Evolutionary conservation across 2,888 invertebrate species (phyloP).

Genomic region (Acronicta aceris): DNA sequence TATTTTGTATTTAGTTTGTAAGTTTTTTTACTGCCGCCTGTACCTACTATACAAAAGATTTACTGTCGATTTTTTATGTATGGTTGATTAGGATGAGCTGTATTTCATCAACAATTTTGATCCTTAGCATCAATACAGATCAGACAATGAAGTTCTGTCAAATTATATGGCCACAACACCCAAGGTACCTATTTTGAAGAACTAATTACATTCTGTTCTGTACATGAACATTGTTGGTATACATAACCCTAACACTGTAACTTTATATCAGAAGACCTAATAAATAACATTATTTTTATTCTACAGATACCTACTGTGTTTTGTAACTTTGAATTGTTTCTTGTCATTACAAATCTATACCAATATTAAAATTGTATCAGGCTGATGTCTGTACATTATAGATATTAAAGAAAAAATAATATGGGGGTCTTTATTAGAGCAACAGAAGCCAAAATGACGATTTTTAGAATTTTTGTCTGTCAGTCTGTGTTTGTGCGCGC

Average conservation of each 20-base stretch:
- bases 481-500: no score
- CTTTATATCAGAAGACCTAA: no score
- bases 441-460: no score
- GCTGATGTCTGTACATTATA: no score
- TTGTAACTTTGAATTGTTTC: neutral
- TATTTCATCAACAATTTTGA: constrained; percentile 46
- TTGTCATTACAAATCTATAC: no score
- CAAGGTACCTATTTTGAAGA: constrained; percentile 68
- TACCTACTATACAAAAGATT: constrained; percentile 29
- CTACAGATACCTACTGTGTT: no score
- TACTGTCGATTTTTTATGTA: constrained; percentile 43
- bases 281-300: no score
- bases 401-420: no score
- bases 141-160: constrained; percentile 83
- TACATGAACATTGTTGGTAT: neutral
- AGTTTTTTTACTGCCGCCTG: constrained; percentile 17
- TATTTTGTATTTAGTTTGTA: constrained; percentile 31
- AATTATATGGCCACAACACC: constrained; percentile 81
- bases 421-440: no score
- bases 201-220: neutral
- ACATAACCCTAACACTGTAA: neutral
- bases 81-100: constrained; percentile 19
- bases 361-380: no score
- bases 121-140: constrained; percentile 72
- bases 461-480: no score